Conservation (phyloP, 2,888 invertebrate species). For the Plagiodera versicolora region DNA sequence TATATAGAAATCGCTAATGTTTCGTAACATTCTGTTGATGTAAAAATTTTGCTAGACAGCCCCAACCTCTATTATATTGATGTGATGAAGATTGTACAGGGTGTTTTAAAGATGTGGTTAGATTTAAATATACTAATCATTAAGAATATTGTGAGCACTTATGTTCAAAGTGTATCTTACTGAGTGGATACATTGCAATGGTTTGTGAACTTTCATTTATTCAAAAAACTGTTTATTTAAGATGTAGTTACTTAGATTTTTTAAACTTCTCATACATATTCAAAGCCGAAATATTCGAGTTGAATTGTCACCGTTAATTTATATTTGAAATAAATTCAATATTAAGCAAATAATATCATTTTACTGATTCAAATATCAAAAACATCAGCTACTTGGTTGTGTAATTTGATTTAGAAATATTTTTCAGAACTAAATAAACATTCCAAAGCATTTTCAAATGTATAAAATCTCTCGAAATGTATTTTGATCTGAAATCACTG, state of each 20-base stretch:
- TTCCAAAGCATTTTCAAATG: constrained; percentile 53
- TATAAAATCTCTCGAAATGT: constrained; percentile 49
- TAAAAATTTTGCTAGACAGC: constrained; percentile 21
- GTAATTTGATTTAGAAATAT: constrained; percentile 4
- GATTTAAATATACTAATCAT: constrained; percentile 12
- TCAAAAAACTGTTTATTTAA: constrained; percentile 23
- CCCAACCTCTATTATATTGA: constrained; percentile 21
- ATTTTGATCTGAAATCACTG: constrained; percentile 54
- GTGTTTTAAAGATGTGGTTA: constrained; percentile 27
- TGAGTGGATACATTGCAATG: background rate
- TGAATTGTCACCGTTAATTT: too few relatives aligned
- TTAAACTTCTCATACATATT: too few relatives aligned
- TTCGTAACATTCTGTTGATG: constrained; percentile 27
- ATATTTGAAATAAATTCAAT: too few relatives aligned
- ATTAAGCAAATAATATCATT: too few relatives aligned
- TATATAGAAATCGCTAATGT: constrained; percentile 38
- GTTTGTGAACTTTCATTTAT: constrained; percentile 14
- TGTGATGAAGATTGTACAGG: constrained; percentile 30
- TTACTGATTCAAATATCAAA: too few relatives aligned
- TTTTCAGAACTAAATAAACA: constrained; percentile 32
- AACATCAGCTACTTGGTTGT: too few relatives aligned
- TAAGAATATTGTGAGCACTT: background rate
- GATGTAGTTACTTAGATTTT: too few relatives aligned
- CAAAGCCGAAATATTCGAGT: too few relatives aligned
- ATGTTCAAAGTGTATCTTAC: background rate